phyloP scores from a whole-genome alignment of 2,113 vertebrate genomes.

The Podarcis muralis region DNA sequence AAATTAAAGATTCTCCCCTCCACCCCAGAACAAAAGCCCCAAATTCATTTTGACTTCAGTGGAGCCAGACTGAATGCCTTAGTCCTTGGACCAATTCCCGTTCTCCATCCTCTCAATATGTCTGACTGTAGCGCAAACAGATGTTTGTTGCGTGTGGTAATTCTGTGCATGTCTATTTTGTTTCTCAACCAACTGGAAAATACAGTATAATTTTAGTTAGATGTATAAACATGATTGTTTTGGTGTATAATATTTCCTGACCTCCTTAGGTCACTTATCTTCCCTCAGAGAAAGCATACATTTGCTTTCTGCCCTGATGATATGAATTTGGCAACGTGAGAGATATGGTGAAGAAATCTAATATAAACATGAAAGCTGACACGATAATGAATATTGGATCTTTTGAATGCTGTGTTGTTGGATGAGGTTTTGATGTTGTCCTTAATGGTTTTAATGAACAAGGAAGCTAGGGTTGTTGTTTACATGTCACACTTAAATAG shows the following conservation, averaged over 20 bases:
- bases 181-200: background rate
- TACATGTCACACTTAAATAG: background rate
- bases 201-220: background rate
- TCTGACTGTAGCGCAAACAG: conserved; percentile 23
- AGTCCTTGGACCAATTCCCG: background rate
- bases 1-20: background rate
- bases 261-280: background rate
- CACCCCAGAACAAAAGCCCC: background rate
- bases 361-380: background rate
- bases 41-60: background rate
- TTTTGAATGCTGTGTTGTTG: background rate
- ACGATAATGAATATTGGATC: background rate
- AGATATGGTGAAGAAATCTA: background rate
- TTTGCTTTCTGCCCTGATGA: conserved; percentile 15
- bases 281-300: conserved; percentile 2
- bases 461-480: background rate
- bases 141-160: background rate
- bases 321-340: background rate
- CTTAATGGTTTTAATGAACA: background rate
- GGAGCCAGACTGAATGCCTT: background rate
- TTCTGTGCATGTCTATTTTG: background rate
- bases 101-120: background rate
- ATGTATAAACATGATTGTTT: conserved; percentile 8
- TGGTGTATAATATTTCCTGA: conserved; percentile 15
- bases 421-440: too few species aligned